A percentile compares a stretch with the other conserved stretches of the same genome.
Evolutionary conservation across 64 coral and sea anemone species (phyloP).

Genomic region (Pocillopora damicornis): DNA sequence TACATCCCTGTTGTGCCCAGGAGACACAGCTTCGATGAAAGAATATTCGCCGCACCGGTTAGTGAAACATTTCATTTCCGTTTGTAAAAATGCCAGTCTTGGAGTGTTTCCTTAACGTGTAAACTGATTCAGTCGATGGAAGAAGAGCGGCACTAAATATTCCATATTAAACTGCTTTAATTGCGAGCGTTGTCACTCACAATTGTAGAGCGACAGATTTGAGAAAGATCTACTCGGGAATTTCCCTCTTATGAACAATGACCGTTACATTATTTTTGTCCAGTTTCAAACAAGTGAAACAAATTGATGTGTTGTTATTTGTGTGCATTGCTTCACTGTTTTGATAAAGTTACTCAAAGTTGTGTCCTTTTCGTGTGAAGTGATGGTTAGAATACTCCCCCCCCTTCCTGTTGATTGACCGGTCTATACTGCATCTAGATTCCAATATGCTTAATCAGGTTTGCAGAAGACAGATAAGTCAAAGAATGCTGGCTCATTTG

Average conservation of each 20-base stretch:
- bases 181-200: neutral
- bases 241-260: too few relatives aligned
- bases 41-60: conserved; percentile 82
- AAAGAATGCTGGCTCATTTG: too few relatives aligned
- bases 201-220: neutral
- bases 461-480: too few relatives aligned
- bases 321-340: neutral
- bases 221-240: neutral
- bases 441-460: too few relatives aligned
- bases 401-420: too few relatives aligned
- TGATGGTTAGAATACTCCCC: too few relatives aligned
- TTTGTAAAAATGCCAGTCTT: neutral
- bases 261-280: too few relatives aligned
- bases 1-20: conserved; percentile 96
- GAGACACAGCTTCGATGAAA: conserved; percentile 86
- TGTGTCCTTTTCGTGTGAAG: too few relatives aligned
- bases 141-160: neutral
- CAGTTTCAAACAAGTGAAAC: neutral
- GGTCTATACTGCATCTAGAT: too few relatives aligned
- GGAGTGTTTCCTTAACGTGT: neutral
- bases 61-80: conserved; percentile 16
- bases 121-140: neutral
- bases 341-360: neutral
- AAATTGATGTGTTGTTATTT: neutral
- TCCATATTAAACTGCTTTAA: neutral